These are phyloP conservation scores for Aphaenogaster rudis DNA, from an alignment of 1,140 invertebrate genomes.

Conservation along the genomic window DNA sequence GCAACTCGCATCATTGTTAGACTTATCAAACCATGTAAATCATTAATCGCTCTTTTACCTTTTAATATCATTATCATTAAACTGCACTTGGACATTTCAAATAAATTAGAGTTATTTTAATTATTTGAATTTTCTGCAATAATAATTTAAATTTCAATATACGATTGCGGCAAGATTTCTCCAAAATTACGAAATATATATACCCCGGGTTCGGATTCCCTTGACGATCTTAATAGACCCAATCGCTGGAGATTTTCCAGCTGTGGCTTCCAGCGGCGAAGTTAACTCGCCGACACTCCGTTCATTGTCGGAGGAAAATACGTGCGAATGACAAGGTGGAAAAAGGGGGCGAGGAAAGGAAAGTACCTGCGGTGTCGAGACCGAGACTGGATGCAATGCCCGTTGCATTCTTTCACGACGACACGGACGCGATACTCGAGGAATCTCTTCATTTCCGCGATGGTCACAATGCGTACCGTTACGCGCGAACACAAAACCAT, in stretches of 20 bases:
- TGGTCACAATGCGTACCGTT: conserved; percentile 70
- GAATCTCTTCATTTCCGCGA: conserved; percentile 24
- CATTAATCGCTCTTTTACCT: not conserved
- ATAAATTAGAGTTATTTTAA: not conserved
- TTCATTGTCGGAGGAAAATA: conserved; percentile 10
- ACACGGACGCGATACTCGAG: not conserved
- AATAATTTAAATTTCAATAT: not conserved
- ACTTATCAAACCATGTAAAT: conserved; percentile 1
- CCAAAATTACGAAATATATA: not conserved
- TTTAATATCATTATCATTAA: not conserved
- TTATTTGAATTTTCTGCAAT: not conserved
- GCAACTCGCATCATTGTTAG: not conserved
- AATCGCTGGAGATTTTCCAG: conserved; percentile 19
- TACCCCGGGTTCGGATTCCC: conserved; percentile 11
- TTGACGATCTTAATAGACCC: conserved; percentile 13
- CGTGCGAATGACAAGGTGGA: conserved; percentile 13
- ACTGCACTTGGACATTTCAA: not conserved
- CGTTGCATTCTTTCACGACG: conserved; percentile 15
- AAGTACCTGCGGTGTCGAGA: not conserved
- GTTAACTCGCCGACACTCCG: conserved; percentile 22
- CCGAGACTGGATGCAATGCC: not conserved
- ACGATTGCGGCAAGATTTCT: not conserved
- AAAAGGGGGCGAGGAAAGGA: not conserved
- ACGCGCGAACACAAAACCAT: conserved; percentile 59
- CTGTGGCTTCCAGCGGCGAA: conserved; percentile 32